Base-by-base conservation (phyloP, 2,797 vertebrate species). In the Danio choprae region DNA sequence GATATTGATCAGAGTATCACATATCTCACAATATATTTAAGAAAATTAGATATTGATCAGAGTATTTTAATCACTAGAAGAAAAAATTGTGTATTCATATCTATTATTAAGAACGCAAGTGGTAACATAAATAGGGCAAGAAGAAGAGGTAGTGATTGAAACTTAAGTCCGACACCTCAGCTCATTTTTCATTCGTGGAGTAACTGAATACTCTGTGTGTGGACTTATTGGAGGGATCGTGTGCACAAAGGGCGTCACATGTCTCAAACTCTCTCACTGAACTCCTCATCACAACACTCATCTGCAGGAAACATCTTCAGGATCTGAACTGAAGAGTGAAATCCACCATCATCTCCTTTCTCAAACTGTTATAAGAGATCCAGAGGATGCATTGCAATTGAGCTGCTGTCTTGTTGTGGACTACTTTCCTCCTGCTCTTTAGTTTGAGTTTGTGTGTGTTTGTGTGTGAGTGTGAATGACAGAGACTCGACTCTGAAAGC, bases 61-160 rank as follows among this genome's bases (percentile, higher is more conserved):
- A 15, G 38, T 51, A 48, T 73, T 44, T 69, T 55, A 62, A 29
- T 43, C 38, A 38, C 11, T 22, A 46, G 6, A 68, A 62, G n/a
- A n/a, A n/a, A n/a, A n/a, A n/a, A n/a, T n/a, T 69, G 53, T 38
- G 7, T 56, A 43, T 62, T 70, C 4, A 51, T 15, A 58, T 36
- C 12, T 4, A 58, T 36, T 44, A 56, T 58, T 46, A 48, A 46
- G 43, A 36, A 46, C 6, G 22, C 12, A 16, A 38, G 38, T 51
- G 53, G 1, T 12, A 53, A 46, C 20, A 64, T 86, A 88, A 88
- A 88, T 89, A 86, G 89, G 87, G 86, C 83, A 77, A 90, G 89
- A 86, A 59, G 55, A 86, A 83, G 55, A 38, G 81, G 77, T 56
- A 82, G 77, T 83, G 87, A 77, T 74, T n/a, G 86, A 89, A 90